Percentiles rank a stretch among this genome's conserved stretches.
Evolutionary conservation across 2,113 vertebrate species (phyloP).

Genomic region (Barbus barbus): DNA sequence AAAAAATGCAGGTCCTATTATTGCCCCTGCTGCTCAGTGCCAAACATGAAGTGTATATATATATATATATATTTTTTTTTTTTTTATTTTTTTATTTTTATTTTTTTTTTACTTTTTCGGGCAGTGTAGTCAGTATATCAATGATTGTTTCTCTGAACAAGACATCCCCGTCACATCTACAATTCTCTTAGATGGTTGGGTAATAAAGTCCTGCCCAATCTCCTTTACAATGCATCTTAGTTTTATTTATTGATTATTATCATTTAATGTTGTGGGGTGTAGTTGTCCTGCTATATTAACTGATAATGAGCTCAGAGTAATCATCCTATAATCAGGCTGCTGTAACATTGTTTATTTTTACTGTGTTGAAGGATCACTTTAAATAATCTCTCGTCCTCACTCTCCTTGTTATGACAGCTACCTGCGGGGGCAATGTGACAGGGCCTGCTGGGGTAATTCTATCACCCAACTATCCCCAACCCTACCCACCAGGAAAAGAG

Average conservation of each 20-base stretch:
- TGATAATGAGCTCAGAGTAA: constrained; percentile 27
- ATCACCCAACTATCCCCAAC: constrained; percentile 97
- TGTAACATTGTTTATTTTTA: constrained; percentile 37
- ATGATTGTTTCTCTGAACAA: too few species aligned
- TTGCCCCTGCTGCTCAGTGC: too few species aligned
- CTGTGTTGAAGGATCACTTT: constrained; percentile 40
- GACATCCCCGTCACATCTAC: constrained; percentile 21
- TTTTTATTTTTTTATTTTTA: too few species aligned
- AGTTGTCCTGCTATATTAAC: neutral
- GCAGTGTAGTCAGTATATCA: constrained; percentile 6
- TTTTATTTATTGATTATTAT: constrained; percentile 38
- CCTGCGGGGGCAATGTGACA: constrained; percentile 93
- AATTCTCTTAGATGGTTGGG: constrained; percentile 29
- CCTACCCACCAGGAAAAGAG: constrained; percentile 95
- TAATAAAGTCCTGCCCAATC: neutral
- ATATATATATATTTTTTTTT: neutral
- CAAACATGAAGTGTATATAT: too few species aligned
- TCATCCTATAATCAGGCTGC: constrained; percentile 27
- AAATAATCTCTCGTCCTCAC: constrained; percentile 57
- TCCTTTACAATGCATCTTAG: constrained; percentile 34
- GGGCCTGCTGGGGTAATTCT: constrained; percentile 94
- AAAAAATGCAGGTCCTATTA: neutral
- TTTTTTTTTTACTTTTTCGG: neutral
- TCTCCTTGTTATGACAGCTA: constrained; percentile 79
- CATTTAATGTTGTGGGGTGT: constrained; percentile 26